Base-by-base conservation (phyloP, 2,888 invertebrate genomes). In the Volucella zonaria region DNA sequence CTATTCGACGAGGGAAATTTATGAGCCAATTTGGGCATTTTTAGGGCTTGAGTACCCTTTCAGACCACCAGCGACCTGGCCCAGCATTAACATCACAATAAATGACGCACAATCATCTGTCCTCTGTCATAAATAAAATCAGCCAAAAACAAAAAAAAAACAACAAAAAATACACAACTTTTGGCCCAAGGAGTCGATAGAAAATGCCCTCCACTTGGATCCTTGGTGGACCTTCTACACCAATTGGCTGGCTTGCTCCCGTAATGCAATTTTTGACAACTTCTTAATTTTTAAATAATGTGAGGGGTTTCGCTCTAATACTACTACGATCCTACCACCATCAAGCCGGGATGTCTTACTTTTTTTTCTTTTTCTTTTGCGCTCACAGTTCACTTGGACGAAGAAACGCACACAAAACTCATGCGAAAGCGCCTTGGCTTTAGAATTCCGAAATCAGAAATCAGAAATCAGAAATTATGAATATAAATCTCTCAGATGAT, bases 401-500 rank as follows among this genome's bases (percentile, higher is more conserved):
- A 59, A n/a, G 71, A 78, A 64, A 73, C 66, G 58, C 73, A 74
- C 47, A 80, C 54, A 56, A 68, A 75, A 81, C 81, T 70, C 68
- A 81, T 66, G 76, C 51, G 58, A 59, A 75, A 68, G 52, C 76
- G 77, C 61, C 82, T 47, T 75, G 61, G 61, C 71, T 76, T 67
- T 31, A 31, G 31, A 31, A 31, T 6, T 31, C 31, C 6, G 31
- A 31, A 31, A 31, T 31, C 31, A 6, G 31, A 31, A 31, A 31
- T 31, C 31, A 6, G 31, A 31, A 31, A 31, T 31, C 61, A 59
- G 56, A 81, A 85, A 81, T 81, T 81, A 85, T 81, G 81, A 85
- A 85, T 81, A 85, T 85, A 85, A 85, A 81, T 85, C 85, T 85
- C 52, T 68, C 45, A 62, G 73, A 81, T 85, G 85, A 85, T 85